Evolutionary conservation across 2,797 vertebrate species (phyloP).

Genomic region (Phrynocephalus guinanensis): DNA sequence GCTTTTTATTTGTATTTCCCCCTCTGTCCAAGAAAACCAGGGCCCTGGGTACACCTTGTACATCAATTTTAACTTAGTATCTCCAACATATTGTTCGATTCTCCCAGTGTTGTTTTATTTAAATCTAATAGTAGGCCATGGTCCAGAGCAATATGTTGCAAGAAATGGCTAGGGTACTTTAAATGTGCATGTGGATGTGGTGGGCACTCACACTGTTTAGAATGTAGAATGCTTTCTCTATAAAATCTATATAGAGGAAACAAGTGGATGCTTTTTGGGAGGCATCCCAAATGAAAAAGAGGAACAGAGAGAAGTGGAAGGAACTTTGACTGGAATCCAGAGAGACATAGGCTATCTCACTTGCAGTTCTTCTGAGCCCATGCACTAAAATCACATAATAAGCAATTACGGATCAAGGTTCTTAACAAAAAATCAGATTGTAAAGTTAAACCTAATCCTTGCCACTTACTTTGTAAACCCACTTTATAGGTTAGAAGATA

Average conservation of each 20-base stretch:
- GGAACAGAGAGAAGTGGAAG: constrained; percentile 9
- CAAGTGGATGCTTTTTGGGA: constrained; percentile 12
- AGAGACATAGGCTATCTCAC: not conserved
- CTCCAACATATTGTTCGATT: not conserved
- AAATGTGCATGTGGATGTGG: not conserved
- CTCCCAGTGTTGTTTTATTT: not conserved
- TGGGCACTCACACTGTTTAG: not conserved
- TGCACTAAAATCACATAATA: constrained; percentile 12
- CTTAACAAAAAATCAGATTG: constrained; percentile 54
- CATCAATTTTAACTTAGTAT: constrained; percentile 13
- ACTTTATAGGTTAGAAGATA: constrained; percentile 30
- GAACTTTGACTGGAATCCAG: not conserved
- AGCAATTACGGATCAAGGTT: not conserved
- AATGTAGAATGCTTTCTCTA: too few relatives aligned
- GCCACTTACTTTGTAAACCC: constrained; percentile 10
- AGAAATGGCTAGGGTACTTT: not conserved
- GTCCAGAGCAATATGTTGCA: not conserved
- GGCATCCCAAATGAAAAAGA: constrained; percentile 29
- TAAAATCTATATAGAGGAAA: constrained; percentile 24
- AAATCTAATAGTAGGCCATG: not conserved
- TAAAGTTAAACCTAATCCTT: not conserved
- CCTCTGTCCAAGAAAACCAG: not conserved
- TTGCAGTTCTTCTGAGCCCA: not conserved
- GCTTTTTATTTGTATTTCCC: not conserved
- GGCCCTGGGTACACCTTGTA: not conserved